A percentile compares a stretch with the other conserved stretches of the same genome.
Evolutionary conservation across 2,113 vertebrate genomes (phyloP).

Genomic region (Rhinopomastus cyanomelas): DNA sequence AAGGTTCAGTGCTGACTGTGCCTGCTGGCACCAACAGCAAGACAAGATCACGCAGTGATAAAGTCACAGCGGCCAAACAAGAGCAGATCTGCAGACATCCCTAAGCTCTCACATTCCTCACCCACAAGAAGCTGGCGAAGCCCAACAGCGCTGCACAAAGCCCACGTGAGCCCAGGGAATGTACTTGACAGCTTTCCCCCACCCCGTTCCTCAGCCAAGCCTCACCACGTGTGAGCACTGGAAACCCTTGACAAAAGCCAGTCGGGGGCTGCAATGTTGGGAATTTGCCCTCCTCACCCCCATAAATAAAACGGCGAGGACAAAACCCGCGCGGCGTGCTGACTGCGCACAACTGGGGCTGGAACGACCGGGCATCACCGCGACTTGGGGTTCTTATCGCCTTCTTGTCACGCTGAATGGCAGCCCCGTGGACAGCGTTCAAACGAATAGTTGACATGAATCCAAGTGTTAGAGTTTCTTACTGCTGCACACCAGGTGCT

Average conservation of each 20-base stretch:
- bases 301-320: slow-evolving; percentile 54
- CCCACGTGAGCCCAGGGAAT: slow-evolving; percentile 34
- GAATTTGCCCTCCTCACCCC: slow-evolving; percentile 62
- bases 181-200: not conserved
- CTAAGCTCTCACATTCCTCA: slow-evolving; percentile 39
- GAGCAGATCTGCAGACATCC: not conserved
- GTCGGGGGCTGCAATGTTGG: slow-evolving; percentile 47
- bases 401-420: slow-evolving; percentile 43
- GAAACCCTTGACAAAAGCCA: slow-evolving; percentile 60
- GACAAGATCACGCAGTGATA: not conserved
- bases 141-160: not conserved
- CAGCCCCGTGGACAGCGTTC: no score
- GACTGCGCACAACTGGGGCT: slow-evolving; percentile 51
- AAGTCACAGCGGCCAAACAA: not conserved
- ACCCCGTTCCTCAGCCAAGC: slow-evolving; percentile 6
- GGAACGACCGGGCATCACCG: slow-evolving; percentile 14
- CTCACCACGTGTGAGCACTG: slow-evolving; percentile 28
- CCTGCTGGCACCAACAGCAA: not conserved
- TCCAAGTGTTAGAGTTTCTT: slow-evolving; percentile 3
- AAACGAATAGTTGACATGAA: no score
- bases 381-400: slow-evolving; percentile 61
- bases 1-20: not conserved
- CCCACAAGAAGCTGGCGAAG: slow-evolving; percentile 16
- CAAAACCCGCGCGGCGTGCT: slow-evolving; percentile 49
- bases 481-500: not conserved